These are phyloP conservation scores for Panthera leo DNA, from an alignment of 2,113 vertebrate genomes.

Conservation along the genomic window DNA sequence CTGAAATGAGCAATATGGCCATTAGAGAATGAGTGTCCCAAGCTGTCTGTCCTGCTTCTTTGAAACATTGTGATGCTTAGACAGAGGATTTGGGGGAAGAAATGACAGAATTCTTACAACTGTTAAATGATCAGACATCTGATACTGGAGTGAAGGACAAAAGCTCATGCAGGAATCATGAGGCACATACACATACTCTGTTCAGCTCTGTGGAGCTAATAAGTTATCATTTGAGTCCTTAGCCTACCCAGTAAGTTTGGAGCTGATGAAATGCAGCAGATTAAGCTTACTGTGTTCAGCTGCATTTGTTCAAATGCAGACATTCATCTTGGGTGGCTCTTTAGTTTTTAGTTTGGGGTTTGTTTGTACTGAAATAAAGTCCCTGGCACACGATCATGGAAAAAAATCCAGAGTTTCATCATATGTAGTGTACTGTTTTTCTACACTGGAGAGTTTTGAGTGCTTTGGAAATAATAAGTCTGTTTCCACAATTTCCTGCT, in stretches of 20 bases:
- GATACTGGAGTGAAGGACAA: not conserved
- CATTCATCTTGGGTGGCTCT: constrained; percentile 41
- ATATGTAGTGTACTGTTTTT: constrained; percentile 50
- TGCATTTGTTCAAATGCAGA: constrained; percentile 41
- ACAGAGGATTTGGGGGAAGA: not conserved
- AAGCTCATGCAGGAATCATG: not conserved
- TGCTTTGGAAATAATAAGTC: constrained; percentile 72
- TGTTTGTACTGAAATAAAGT: constrained; percentile 67
- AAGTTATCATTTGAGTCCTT: not conserved
- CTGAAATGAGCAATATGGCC: not conserved
- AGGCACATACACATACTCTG: not conserved
- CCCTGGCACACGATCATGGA: constrained; percentile 34
- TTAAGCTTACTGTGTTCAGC: not conserved
- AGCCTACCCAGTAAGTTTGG: not conserved
- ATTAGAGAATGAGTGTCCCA: not conserved
- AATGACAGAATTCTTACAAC: not conserved
- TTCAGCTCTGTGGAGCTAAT: not conserved
- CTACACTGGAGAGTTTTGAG: constrained; percentile 59
- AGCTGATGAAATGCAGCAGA: constrained; percentile 14
- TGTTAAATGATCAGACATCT: not conserved
- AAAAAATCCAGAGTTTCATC: constrained; percentile 37
- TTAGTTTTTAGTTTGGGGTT: not conserved
- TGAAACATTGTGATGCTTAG: not conserved
- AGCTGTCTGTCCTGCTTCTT: not conserved
- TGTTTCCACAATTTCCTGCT: constrained; percentile 66